Base-by-base conservation (phyloP, 2,888 invertebrate species). In the Lysandra bellargus region DNA sequence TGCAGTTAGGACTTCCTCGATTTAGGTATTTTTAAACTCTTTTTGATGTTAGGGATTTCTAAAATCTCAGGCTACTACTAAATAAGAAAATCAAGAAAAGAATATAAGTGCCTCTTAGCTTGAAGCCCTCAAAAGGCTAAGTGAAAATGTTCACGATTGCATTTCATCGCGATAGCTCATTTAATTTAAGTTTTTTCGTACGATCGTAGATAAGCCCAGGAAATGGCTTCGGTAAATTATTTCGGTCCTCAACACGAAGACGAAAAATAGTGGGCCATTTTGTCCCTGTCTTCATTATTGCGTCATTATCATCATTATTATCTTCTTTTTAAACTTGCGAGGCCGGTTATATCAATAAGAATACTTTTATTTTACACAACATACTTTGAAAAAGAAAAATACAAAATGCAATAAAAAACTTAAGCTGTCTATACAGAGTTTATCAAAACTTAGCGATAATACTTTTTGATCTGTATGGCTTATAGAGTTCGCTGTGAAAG, bases 171-270 rank as follows among this genome's bases (percentile, higher is more conserved):
- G 74, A 74, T n/a, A 12, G 40, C 14, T 76, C 30, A 14, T 23
- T 76, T 76, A 30, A 76, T 76, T 76, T 57, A 76, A 37, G 57
- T 76, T 76, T 57, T 76, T 76, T 76, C 76, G 57, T 76, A 57
- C 53, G 84, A 83, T 83, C 84, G 83, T 83, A 81, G 81, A 80
- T 79, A 80, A 80, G 80, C 82, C 80, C 81, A 82, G 84, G 87
- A 85, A 87, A 87, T 83, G 82, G 81, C 78, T 75, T 78, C 80
- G 80, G 86, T 88, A 85, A 88, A 87, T 88, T 87, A 85, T 85
- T 82, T 84, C 81, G 72, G 79, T 30, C 72, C 30, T 61, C 7
- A 37, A 72, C 79, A 80, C 80, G 53, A 61, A 73, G 78, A 80
- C 6, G 60, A 79, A 60, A 75, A 61, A 75, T 53, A 30, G 53